These are phyloP conservation scores for Stratiolaelaps scimitus DNA, from an alignment of 1,140 invertebrate genomes.

Conservation along the genomic window DNA sequence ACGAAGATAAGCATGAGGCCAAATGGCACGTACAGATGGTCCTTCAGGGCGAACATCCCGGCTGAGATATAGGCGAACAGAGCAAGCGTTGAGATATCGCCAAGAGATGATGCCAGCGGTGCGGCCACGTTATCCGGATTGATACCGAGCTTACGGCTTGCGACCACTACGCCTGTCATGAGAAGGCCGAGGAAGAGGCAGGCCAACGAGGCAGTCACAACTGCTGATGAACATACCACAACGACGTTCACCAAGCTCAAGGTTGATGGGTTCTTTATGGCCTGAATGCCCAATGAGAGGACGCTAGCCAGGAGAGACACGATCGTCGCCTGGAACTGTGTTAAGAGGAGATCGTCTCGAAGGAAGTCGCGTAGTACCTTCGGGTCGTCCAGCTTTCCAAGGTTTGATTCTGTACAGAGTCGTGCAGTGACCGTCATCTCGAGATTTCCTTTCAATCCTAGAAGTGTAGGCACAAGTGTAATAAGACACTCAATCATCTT, in stretches of 20 bases:
- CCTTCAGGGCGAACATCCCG: not conserved
- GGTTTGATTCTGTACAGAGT: conserved; percentile 41
- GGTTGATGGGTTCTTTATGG: conserved; percentile 45
- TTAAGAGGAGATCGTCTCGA: conserved; percentile 27
- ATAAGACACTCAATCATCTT: conserved; percentile 45
- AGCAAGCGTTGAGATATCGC: conserved; percentile 14
- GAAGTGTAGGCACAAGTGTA: conserved; percentile 47
- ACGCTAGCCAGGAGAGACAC: conserved; percentile 79
- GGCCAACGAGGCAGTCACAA: conserved; percentile 76
- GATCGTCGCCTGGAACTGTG: conserved; percentile 74
- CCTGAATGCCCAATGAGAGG: conserved; percentile 65
- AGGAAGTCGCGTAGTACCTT: not conserved
- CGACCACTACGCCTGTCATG: conserved; percentile 33
- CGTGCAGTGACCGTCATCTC: conserved; percentile 50
- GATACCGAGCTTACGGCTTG: conserved; percentile 26
- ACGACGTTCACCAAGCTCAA: conserved; percentile 69
- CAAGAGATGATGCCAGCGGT: not conserved
- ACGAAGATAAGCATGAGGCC: not conserved
- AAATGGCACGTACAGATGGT: not conserved
- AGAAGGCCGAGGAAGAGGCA: conserved; percentile 57
- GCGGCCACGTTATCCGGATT: conserved; percentile 30
- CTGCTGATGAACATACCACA: conserved; percentile 67
- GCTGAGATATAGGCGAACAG: not conserved
- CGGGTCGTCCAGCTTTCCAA: not conserved
- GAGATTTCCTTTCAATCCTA: conserved; percentile 49